phyloP scores from a whole-genome alignment of 2,113 vertebrate genomes.

The Rhinolophus ferrumequinum region DNA sequence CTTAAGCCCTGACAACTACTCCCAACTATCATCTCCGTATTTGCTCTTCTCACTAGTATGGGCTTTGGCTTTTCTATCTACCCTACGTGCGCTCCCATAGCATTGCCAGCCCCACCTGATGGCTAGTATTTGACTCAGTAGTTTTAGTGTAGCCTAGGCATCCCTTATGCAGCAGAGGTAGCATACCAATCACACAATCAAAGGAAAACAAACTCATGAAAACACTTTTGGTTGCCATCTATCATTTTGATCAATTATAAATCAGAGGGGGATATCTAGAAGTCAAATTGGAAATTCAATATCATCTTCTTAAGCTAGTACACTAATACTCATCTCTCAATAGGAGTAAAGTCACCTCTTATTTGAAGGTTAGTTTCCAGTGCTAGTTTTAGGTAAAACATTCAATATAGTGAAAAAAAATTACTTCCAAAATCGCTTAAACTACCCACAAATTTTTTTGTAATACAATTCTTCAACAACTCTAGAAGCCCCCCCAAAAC shows the following conservation, averaged over 20 bases:
- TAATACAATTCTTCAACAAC: conserved; percentile 12
- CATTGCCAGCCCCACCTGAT: background rate
- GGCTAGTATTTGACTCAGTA: background rate
- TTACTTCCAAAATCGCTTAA: background rate
- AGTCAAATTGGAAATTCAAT: background rate
- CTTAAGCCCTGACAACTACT: background rate
- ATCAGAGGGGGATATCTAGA: background rate
- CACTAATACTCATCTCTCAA: background rate
- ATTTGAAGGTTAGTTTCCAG: background rate
- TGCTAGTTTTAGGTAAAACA: background rate
- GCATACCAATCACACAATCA: background rate
- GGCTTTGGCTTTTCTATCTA: background rate
- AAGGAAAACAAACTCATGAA: background rate
- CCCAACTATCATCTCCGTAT: background rate
- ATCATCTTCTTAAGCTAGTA: background rate
- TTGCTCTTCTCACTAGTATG: background rate
- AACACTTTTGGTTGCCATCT: background rate
- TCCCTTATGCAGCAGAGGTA: background rate
- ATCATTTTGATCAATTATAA: conserved; percentile 30
- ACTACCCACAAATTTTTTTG: background rate
- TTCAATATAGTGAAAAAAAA: background rate
- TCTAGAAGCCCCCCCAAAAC: background rate
- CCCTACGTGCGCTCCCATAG: background rate
- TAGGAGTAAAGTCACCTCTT: background rate
- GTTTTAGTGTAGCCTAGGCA: background rate